phyloP scores from a whole-genome alignment of 2,113 vertebrate genomes.

The Dendropsophus ebraccatus region DNA sequence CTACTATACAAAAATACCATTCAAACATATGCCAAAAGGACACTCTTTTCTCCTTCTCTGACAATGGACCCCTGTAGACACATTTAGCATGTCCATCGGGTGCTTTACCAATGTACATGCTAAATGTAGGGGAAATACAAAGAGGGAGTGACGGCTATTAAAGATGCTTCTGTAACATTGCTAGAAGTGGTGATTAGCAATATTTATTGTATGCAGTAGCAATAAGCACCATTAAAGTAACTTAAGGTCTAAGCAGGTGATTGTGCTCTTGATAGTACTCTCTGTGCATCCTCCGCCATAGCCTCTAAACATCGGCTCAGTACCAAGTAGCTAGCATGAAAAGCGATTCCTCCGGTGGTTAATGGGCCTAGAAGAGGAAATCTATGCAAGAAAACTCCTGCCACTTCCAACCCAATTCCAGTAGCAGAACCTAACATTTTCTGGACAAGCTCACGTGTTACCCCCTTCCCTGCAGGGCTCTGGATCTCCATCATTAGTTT shows the following conservation, averaged over 20 bases:
- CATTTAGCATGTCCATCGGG: no score
- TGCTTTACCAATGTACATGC: no score
- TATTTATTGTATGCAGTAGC: neutral
- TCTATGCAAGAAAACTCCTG: slow-evolving; percentile 62
- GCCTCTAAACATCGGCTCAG: slow-evolving; percentile 67
- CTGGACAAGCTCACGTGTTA: slow-evolving; percentile 26
- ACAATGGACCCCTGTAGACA: no score
- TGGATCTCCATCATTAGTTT: slow-evolving; percentile 52
- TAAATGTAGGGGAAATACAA: no score
- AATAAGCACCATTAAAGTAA: neutral
- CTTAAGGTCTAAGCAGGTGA: neutral
- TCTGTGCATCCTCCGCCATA: slow-evolving; percentile 62
- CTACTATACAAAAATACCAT: no score
- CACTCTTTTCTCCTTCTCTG: no score
- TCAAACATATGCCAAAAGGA: no score
- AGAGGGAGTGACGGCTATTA: neutral
- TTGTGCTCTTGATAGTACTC: slow-evolving; percentile 26
- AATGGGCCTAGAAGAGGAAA: slow-evolving; percentile 64
- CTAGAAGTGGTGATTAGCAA: neutral
- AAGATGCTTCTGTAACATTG: neutral
- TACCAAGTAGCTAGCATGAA: slow-evolving; percentile 60
- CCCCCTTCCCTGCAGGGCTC: slow-evolving; percentile 56
- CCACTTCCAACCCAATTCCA: slow-evolving; percentile 6
- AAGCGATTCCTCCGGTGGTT: slow-evolving; percentile 49
- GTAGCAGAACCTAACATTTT: slow-evolving; percentile 63